Evolutionary conservation across 2,888 invertebrate species (phyloP).

Genomic region (Agonopterix alstromeriana): DNA sequence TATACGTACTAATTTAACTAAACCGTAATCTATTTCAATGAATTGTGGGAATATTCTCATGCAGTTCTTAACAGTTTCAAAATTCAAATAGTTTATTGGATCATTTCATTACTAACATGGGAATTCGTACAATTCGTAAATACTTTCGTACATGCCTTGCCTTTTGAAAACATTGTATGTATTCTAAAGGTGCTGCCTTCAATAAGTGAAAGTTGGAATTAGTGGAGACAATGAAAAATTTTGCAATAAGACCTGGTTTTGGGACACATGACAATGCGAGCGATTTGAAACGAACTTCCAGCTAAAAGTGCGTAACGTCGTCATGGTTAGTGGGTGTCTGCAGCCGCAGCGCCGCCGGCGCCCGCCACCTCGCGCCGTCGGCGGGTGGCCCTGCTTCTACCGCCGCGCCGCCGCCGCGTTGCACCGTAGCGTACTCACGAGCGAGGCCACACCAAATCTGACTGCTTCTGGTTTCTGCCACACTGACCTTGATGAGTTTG

Average conservation of each 20-base stretch:
- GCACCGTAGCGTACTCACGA: slow-evolving; percentile 18
- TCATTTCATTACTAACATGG: not conserved
- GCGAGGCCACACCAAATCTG: slow-evolving; percentile 57
- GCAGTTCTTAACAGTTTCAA: too few species aligned
- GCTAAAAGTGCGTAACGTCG: slow-evolving; percentile 20
- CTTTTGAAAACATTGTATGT: too few species aligned
- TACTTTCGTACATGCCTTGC: not conserved
- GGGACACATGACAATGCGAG: slow-evolving; percentile 10
- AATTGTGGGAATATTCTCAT: too few species aligned
- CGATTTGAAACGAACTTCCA: slow-evolving; percentile 1
- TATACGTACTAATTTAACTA: too few species aligned
- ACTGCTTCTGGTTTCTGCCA: slow-evolving; percentile 57
- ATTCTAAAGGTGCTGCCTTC: not conserved
- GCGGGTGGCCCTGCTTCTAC: slow-evolving; percentile 1
- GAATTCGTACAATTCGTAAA: not conserved
- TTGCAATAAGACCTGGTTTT: slow-evolving; percentile 8
- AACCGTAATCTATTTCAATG: too few species aligned
- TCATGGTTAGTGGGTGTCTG: slow-evolving; percentile 4
- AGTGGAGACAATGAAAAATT: slow-evolving; percentile 2
- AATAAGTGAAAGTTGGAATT: slow-evolving; percentile 16
- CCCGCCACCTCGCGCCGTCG: not conserved
- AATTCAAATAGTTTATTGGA: too few species aligned
- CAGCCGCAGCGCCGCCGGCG: not conserved
- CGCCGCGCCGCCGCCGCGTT: slow-evolving; percentile 33
- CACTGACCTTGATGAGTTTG: slow-evolving; percentile 56